These are phyloP conservation scores for Drosophila novamexicana DNA, from an alignment of 1,140 invertebrate genomes.

Conservation along the genomic window DNA sequence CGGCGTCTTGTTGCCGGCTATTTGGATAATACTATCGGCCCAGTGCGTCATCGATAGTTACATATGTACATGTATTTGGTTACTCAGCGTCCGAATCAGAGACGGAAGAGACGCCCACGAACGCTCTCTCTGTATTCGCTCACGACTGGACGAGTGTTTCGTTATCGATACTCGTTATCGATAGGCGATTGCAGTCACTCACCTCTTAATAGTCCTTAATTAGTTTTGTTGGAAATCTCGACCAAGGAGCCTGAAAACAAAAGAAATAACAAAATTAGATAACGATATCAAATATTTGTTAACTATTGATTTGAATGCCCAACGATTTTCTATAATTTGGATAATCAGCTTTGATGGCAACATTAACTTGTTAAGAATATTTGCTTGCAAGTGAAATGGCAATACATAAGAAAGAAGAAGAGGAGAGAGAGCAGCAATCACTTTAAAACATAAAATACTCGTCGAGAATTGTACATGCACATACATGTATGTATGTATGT, in stretches of 20 bases:
- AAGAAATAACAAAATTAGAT: not conserved
- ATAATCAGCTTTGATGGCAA: no score
- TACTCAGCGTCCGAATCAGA: conserved; percentile 26
- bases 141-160: conserved; percentile 13
- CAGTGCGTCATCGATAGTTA: conserved; percentile 31
- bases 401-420: no score
- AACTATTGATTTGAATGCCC: no score
- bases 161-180: conserved; percentile 5
- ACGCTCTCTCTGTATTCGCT: conserved; percentile 28
- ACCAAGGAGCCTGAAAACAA: conserved; percentile 61
- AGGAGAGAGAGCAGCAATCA: no score
- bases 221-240: conserved; percentile 63
- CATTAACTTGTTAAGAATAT: not conserved
- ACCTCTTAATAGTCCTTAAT: conserved; percentile 80
- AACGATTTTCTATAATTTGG: no score
- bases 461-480: no score
- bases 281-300: not conserved
- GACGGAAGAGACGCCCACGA: not conserved
- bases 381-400: no score
- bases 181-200: conserved; percentile 31
- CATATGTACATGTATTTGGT: conserved; percentile 1
- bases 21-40: conserved; percentile 8
- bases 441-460: no score
- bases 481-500: no score
- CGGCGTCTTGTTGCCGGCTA: conserved; percentile 34